Evolutionary conservation across 2,888 invertebrate genomes (phyloP).

Genomic region (Alloplasta piceator): DNA sequence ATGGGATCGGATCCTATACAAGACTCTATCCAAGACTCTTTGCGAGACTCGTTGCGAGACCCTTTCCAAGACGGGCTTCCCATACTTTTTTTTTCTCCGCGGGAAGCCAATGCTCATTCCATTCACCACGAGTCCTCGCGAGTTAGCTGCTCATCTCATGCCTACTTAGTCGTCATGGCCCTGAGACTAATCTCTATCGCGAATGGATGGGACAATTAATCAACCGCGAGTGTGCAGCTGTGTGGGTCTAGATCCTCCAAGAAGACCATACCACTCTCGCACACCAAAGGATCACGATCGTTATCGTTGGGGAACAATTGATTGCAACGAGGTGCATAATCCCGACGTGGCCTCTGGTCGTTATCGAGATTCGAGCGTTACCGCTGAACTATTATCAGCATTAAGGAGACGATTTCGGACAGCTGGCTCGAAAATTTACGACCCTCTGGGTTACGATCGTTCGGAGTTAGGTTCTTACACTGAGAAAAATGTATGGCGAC

Average conservation of each 20-base stretch:
- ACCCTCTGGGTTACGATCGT: neutral
- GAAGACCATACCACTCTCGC: constrained; percentile 21
- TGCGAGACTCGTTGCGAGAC: too few relatives aligned
- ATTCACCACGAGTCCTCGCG: neutral
- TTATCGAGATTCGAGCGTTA: too few relatives aligned
- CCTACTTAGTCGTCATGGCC: neutral
- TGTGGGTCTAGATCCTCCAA: neutral
- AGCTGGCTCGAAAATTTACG: constrained; percentile 28
- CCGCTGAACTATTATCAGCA: too few relatives aligned
- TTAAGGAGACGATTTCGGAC: constrained; percentile 17
- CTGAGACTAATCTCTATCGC: constrained; percentile 39
- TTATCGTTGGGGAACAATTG: constrained; percentile 11
- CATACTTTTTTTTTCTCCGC: too few relatives aligned
- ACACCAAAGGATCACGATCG: constrained; percentile 1
- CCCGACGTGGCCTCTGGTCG: too few relatives aligned
- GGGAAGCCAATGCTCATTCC: neutral
- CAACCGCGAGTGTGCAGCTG: constrained; percentile 42
- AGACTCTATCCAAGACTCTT: too few relatives aligned
- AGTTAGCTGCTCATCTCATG: constrained; percentile 10
- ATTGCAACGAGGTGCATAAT: constrained; percentile 3
- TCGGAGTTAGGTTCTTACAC: neutral
- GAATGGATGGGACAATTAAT: constrained; percentile 31
- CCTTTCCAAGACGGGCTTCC: too few relatives aligned
- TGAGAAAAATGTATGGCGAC: too few relatives aligned
- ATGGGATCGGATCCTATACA: too few relatives aligned